Conservation (phyloP, 2,113 vertebrate genomes). For the mouse (Mus musculus) region GRCm39 chr9:114840501-114841000, state of each 20-base stretch:
- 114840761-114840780: conserved; percentile 31
- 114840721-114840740: conserved; percentile 29
- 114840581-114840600: background rate
- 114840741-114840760: conserved; percentile 46
- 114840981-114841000: background rate
- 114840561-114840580: background rate
- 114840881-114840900: too few relatives aligned
- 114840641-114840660: background rate
- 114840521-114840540: background rate
- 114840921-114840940: too few relatives aligned
- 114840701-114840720: conserved; percentile 25
- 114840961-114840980: background rate
- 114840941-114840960: too few relatives aligned
- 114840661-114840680: background rate
- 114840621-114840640: background rate
- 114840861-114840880: background rate
- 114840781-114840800: conserved; percentile 35
- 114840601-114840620: background rate
- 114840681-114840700: background rate
- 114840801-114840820: background rate
- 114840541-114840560: background rate
- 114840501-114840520: background rate
- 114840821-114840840: conserved; percentile 42
- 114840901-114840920: background rate
- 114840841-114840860: conserved; percentile 2